Conservation (phyloP, 2,888 invertebrate genomes). For the Altica lythri region DNA sequence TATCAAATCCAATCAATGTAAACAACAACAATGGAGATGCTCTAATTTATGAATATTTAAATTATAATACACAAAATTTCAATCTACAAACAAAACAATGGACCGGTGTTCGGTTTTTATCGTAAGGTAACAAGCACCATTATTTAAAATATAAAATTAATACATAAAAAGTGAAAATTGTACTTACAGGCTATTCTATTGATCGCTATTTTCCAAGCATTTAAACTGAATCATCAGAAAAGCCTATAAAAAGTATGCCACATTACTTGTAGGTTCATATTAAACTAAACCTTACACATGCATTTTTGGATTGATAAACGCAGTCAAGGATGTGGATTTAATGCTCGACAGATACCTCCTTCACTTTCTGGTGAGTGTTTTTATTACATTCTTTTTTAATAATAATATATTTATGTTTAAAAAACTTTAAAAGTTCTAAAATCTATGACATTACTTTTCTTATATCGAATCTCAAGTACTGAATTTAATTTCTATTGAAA, state of each 20-base stretch:
- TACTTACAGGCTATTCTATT: conserved; percentile 1
- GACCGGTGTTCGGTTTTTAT: background rate
- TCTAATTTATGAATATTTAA: background rate
- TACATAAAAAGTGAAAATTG: background rate
- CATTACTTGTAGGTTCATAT: background rate
- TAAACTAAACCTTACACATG: conserved; percentile 58
- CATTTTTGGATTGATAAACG: conserved; percentile 90
- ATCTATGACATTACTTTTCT: conserved; percentile 5
- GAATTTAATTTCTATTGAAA: background rate
- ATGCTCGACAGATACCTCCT: conserved; percentile 71
- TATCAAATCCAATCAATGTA: conserved; percentile 7
- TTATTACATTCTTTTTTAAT: background rate
- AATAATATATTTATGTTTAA: too few species aligned
- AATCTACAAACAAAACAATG: too few species aligned
- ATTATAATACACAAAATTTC: too few species aligned
- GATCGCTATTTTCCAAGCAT: background rate
- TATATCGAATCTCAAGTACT: background rate
- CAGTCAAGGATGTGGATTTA: conserved; percentile 75
- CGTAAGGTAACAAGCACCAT: background rate
- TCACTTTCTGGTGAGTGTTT: conserved; percentile 63
- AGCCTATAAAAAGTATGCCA: background rate
- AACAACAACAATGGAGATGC: background rate
- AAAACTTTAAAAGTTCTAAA: too few species aligned
- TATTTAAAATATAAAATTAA: background rate
- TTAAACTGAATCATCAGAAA: background rate